Base-by-base conservation (phyloP, 2,797 vertebrate species). In the Hypotaenidia okinawae region DNA sequence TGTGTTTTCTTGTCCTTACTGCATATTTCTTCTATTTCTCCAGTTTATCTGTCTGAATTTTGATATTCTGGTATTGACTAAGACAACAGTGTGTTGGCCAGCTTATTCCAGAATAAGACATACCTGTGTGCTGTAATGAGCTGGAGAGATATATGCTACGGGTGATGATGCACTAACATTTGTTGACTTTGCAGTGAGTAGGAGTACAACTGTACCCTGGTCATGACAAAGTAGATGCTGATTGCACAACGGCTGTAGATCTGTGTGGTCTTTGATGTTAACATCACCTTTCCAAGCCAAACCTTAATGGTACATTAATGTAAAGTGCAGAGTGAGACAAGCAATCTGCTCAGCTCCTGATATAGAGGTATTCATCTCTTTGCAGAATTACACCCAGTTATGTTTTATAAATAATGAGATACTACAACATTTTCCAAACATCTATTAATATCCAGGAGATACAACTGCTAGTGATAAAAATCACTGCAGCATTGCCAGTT, bases 401-500 rank as follows among this genome's bases (percentile, higher is more conserved):
- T 54, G 72, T 89, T 94, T 94, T 89, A 73, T 69, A 95, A 96
- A 94, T 91, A 92, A 94, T 82, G 73, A 93, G 76, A 73, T 87
- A 68, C 62, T 85, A 84, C 59, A 76, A 61, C 57, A 59, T 95
- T 94, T 97, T 81, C 75, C 87, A 95, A 97, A 90, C 62, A 89
- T 52, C 54, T 91, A 88, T 94, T 96, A 96, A 93, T 94, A 95
- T 83, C 88, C 85, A 93, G 89, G 84, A 95, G 81, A 66, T 94
- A 58, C 72, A 83, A 88, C 63, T 88, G 87, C 63, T 92, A 87
- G 82, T 88, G 94, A 96, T 95, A 96, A 97, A 97, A 96, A 93
- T 92, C 84, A 95, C 84, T 84, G 89, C 87, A 95, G 90, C 94
- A 78, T 95, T 96, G 70, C 90, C 43, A 69, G 76, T 80, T 89